Conservation (phyloP, 2,888 invertebrate genomes). For the Amiota mariae region DNA sequence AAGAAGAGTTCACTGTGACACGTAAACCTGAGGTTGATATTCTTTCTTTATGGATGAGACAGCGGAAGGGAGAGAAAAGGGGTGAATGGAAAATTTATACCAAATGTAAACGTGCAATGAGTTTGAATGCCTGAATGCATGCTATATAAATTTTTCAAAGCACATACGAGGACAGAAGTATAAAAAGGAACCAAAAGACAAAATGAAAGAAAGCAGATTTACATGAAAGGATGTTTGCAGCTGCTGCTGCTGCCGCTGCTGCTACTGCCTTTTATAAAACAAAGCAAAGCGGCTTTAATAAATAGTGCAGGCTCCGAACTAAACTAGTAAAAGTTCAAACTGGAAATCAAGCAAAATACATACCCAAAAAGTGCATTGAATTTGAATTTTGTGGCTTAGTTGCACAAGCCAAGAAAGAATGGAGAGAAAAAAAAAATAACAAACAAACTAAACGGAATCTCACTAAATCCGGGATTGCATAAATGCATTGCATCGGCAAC, state of each 20-base stretch:
- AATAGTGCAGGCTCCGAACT: not conserved
- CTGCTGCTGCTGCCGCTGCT: not conserved
- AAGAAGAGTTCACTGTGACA: no score
- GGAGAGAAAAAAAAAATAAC: no score
- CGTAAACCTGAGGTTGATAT: no score
- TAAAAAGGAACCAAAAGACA: not conserved
- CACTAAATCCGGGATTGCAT: not conserved
- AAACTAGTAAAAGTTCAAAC: not conserved
- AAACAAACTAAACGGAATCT: no score
- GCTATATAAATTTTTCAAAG: slow-evolving; percentile 12
- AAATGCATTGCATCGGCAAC: not conserved
- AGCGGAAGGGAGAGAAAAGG: no score
- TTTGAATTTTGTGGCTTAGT: not conserved
- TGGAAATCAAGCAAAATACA: slow-evolving; percentile 5
- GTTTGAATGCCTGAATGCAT: not conserved
- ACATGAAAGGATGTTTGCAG: no score
- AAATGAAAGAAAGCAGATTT: no score
- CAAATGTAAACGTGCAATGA: no score
- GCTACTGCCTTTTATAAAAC: slow-evolving; percentile 4
- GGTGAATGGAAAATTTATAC: no score
- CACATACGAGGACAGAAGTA: slow-evolving; percentile 2
- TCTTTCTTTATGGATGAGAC: no score
- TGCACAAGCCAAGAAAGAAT: not conserved
- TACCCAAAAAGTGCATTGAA: slow-evolving; percentile 7
- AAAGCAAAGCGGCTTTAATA: slow-evolving; percentile 5